phyloP scores from a whole-genome alignment of 2,888 invertebrate genomes.

The Sarcophaga variegata region DNA sequence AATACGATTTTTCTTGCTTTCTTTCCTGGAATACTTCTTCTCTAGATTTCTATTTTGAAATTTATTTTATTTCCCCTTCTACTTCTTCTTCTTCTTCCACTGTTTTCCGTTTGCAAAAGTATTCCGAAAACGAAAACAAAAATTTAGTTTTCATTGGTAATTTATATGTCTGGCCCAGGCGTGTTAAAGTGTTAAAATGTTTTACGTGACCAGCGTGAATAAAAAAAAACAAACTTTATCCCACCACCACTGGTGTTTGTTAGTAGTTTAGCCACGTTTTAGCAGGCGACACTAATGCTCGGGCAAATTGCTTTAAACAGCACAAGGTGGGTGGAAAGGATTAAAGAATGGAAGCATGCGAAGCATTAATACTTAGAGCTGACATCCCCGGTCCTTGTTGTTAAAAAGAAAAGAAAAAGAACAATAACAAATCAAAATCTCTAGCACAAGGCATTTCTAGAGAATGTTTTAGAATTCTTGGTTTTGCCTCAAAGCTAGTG shows the following conservation, averaged over 20 bases:
- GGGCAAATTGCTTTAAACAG: background rate
- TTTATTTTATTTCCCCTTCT: background rate
- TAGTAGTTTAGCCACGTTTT: background rate
- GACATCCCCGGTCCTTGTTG: too few species aligned
- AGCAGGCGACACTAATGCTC: background rate
- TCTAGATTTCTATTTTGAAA: background rate
- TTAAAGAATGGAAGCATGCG: background rate
- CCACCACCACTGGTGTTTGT: background rate
- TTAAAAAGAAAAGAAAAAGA: too few species aligned
- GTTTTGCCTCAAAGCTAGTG: too few species aligned
- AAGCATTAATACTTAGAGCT: too few species aligned
- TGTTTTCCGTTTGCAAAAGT: too few species aligned
- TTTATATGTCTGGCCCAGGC: background rate
- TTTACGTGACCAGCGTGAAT: background rate
- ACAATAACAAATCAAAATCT: too few species aligned
- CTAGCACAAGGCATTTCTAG: too few species aligned
- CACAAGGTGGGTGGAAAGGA: background rate
- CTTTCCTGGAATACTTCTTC: background rate
- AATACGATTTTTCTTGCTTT: background rate
- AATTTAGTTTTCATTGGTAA: background rate
- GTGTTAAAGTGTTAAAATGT: conserved; percentile 1
- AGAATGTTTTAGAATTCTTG: too few species aligned
- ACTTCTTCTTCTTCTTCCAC: background rate
- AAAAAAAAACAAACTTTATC: background rate
- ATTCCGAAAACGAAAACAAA: background rate